A percentile compares a stretch with the other conserved stretches of the same genome.
phyloP scores from a whole-genome alignment of 2,113 vertebrate species.

The Brachypteracias leptosomus region DNA sequence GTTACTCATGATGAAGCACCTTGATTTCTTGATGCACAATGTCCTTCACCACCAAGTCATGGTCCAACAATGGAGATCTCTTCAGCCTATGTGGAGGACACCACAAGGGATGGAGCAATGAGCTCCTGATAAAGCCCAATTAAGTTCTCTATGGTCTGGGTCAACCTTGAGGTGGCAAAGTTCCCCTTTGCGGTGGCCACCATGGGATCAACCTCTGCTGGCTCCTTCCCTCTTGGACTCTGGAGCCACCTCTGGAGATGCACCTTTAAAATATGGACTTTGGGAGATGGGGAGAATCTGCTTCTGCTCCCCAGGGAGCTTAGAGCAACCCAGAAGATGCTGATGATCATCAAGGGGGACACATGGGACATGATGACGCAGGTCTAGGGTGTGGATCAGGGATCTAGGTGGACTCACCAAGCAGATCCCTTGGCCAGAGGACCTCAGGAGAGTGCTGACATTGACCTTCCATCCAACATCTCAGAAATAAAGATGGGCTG shows the following conservation, averaged over 20 bases:
- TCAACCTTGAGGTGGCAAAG: neutral
- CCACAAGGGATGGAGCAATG: too few relatives aligned
- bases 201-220: neutral
- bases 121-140: neutral
- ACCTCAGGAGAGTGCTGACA: neutral
- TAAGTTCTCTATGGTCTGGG: neutral
- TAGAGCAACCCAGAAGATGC: neutral
- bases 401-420: neutral
- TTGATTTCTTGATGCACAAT: neutral
- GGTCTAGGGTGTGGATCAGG: neutral
- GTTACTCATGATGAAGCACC: neutral
- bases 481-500: neutral
- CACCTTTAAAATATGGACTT: neutral
- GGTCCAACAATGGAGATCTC: neutral
- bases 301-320: neutral
- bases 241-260: neutral
- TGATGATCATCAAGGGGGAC: neutral
- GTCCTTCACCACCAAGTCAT: too few relatives aligned
- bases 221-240: neutral
- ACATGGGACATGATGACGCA: neutral
- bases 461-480: neutral
- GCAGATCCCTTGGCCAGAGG: neutral
- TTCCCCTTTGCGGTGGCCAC: neutral
- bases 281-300: neutral
- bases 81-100: fast-evolving